Percentiles rank a stretch among this genome's conserved stretches.
phyloP scores from a whole-genome alignment of 1,140 invertebrate genomes.

The Drosophila eugracilis region DNA sequence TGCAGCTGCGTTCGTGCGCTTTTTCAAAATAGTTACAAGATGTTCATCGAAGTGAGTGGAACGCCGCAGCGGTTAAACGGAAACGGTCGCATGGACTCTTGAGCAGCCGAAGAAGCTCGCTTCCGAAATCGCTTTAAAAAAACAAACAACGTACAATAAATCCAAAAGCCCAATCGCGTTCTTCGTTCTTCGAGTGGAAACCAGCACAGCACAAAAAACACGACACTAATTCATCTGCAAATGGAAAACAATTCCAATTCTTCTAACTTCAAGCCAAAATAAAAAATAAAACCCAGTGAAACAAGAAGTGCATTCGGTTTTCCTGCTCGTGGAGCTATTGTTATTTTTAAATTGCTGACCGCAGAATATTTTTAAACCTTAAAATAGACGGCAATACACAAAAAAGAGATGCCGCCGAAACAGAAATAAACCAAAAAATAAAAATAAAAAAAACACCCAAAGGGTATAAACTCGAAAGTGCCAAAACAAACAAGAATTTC shows the following conservation, averaged over 20 bases:
- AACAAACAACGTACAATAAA: too few species aligned
- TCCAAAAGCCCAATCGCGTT: slow-evolving; percentile 30
- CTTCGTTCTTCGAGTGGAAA: slow-evolving; percentile 17
- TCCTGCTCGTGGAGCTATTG: slow-evolving; percentile 64
- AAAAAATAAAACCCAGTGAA: slow-evolving; percentile 34
- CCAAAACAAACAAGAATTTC: slow-evolving; percentile 52
- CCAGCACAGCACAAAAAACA: not conserved
- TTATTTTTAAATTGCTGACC: slow-evolving; percentile 79
- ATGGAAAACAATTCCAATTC: slow-evolving; percentile 1
- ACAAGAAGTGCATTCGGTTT: slow-evolving; percentile 54
- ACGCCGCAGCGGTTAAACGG: slow-evolving; percentile 74
- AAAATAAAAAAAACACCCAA: slow-evolving; percentile 67
- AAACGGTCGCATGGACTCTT: slow-evolving; percentile 57
- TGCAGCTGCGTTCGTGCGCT: slow-evolving; percentile 84
- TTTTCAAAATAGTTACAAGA: slow-evolving; percentile 85
- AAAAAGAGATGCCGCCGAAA: slow-evolving; percentile 41
- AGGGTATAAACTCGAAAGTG: slow-evolving; percentile 78
- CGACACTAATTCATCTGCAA: not conserved
- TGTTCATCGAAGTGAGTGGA: slow-evolving; percentile 84
- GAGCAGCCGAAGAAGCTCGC: slow-evolving; percentile 57
- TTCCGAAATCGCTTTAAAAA: slow-evolving; percentile 29
- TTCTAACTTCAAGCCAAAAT: not conserved
- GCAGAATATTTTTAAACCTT: slow-evolving; percentile 65
- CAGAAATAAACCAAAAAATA: slow-evolving; percentile 62
- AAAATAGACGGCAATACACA: slow-evolving; percentile 61